phyloP scores from a whole-genome alignment of 2,797 vertebrate genomes.

The Glyptemys insculpta region DNA sequence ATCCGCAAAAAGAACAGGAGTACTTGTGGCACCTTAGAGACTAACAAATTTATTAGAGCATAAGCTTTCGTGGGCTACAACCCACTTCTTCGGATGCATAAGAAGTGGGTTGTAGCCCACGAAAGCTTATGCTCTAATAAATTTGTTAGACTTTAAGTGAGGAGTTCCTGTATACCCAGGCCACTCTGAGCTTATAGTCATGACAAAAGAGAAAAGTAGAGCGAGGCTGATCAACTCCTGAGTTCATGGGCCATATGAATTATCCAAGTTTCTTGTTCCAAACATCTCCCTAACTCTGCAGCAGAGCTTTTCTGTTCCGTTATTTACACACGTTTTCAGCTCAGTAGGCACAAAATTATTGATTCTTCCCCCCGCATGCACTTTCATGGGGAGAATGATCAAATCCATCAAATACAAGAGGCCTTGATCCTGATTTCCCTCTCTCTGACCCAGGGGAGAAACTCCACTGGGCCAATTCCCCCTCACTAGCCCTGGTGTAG shows the following conservation, averaged over 20 bases:
- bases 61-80: too few species aligned
- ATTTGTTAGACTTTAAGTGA: too few species aligned
- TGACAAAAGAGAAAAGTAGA: fast-evolving
- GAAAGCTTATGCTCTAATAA: too few species aligned
- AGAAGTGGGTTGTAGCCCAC: too few species aligned
- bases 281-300: not conserved
- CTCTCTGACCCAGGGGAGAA: too few species aligned
- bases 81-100: too few species aligned
- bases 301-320: not conserved
- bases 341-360: constrained; percentile 8
- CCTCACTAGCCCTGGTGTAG: not conserved
- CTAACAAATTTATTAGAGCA: too few species aligned
- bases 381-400: not conserved
- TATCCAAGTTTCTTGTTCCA: too few species aligned
- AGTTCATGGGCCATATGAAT: not conserved
- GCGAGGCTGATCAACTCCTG: fast-evolving
- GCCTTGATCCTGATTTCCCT: fast-evolving
- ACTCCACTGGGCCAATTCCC: too few species aligned
- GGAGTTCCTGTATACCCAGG: not conserved
- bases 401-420: too few species aligned
- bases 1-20: too few species aligned
- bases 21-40: too few species aligned
- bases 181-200: not conserved
- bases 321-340: not conserved
- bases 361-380: not conserved